Evolutionary conservation across 2,113 vertebrate genomes (phyloP).

Genomic region (Ammodytes marinus): DNA sequence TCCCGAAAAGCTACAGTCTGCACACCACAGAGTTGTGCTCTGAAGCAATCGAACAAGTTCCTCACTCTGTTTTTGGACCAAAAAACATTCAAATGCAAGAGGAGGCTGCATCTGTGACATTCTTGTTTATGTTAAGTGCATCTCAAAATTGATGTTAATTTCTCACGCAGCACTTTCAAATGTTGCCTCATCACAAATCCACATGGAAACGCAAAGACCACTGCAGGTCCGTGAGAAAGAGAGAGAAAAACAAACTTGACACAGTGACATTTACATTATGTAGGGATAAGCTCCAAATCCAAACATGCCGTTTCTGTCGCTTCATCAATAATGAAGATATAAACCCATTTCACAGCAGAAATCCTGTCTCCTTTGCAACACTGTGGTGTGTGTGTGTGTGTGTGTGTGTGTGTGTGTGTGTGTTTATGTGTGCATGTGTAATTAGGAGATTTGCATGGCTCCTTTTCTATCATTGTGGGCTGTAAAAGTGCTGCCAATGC

Average conservation of each 20-base stretch:
- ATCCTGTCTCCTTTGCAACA: conserved; percentile 27
- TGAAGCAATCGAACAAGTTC: neutral
- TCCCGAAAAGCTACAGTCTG: neutral
- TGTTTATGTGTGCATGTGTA: conserved; percentile 50
- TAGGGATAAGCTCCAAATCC: neutral
- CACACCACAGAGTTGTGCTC: neutral
- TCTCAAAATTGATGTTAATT: conserved; percentile 8
- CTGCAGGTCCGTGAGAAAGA: neutral
- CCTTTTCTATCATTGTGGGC: conserved; percentile 60
- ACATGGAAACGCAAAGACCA: neutral
- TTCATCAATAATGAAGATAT: conserved; percentile 28
- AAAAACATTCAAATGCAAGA: neutral
- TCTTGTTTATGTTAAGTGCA: conserved; percentile 5
- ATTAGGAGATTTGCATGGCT: conserved; percentile 68
- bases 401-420: conserved; percentile 24
- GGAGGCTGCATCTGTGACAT: neutral
- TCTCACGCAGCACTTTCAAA: neutral
- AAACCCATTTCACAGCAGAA: conserved; percentile 31
- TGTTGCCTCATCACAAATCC: neutral
- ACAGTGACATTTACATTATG: conserved; percentile 22
- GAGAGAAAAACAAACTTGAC: neutral
- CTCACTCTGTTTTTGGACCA: neutral
- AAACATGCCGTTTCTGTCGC: conserved; percentile 9
- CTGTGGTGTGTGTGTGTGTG: neutral
- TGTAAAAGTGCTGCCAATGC: conserved; percentile 62